These are phyloP conservation scores for Lordiphosa andalusiaca DNA, from an alignment of 2,888 invertebrate genomes.

Conservation along the genomic window DNA sequence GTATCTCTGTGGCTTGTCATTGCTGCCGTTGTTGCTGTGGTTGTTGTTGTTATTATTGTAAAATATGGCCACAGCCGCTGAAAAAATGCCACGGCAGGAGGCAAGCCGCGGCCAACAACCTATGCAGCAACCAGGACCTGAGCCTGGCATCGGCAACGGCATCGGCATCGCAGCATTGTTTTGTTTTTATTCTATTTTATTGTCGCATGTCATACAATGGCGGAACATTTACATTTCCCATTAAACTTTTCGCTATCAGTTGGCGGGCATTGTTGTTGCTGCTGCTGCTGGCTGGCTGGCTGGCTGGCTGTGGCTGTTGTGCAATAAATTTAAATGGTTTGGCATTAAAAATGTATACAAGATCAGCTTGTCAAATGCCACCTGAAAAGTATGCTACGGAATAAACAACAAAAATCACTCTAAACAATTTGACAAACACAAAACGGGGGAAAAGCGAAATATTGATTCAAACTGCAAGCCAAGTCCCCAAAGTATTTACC, in stretches of 20 bases:
- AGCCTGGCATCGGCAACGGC: conserved; percentile 35
- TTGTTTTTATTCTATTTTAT: conserved; percentile 73
- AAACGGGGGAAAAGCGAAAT: conserved; percentile 25
- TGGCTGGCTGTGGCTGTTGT: conserved; percentile 28
- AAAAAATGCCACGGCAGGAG: conserved; percentile 44
- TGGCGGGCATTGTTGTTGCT: conserved; percentile 17
- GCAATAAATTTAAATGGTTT: conserved; percentile 68
- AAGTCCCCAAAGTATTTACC: conserved; percentile 30
- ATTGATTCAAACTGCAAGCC: conserved; percentile 40
- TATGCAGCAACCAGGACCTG: conserved; percentile 46
- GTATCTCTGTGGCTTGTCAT: conserved; percentile 34
- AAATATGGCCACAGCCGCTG: conserved; percentile 65
- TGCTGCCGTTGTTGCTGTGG: conserved; percentile 44
- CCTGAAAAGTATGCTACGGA: conserved; percentile 10
- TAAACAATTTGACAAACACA: conserved; percentile 37
- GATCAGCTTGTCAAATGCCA: no score
- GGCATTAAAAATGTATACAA: conserved; percentile 16
- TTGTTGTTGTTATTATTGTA: conserved; percentile 56
- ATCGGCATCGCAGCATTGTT: conserved; percentile 55
- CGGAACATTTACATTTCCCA: conserved; percentile 74
- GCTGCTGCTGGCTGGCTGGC: no score
- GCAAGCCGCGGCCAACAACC: conserved; percentile 56
- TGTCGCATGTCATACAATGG: conserved; percentile 73
- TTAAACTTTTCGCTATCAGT: conserved; percentile 73
- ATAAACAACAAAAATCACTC: conserved; percentile 34